phyloP scores from a whole-genome alignment of 2,797 vertebrate species.

The Ibycter americanus region DNA sequence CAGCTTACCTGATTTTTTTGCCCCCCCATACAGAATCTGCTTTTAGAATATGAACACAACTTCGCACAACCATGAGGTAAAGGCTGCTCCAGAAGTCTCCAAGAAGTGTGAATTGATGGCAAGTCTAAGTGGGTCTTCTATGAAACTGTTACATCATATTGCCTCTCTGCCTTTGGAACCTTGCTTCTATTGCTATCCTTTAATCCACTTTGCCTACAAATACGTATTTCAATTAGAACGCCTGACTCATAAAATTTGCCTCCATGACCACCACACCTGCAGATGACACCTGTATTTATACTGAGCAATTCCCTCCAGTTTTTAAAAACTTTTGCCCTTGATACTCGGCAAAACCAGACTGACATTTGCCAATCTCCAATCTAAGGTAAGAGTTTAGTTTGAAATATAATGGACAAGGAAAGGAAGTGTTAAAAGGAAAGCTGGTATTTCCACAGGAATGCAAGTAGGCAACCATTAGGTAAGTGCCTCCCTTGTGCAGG shows the following conservation, averaged over 20 bases:
- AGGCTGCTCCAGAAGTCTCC: background rate
- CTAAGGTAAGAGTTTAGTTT: background rate
- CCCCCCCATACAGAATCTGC: background rate
- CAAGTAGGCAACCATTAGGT: background rate
- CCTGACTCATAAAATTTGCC: background rate
- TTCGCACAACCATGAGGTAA: background rate
- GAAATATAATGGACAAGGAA: background rate
- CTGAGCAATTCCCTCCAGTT: background rate
- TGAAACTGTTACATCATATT: background rate
- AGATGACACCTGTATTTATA: background rate
- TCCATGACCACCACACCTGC: background rate
- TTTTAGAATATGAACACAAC: background rate
- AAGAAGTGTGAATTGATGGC: background rate
- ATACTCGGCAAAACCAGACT: background rate
- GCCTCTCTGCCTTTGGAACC: background rate
- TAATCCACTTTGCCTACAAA: background rate
- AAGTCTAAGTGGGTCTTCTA: background rate
- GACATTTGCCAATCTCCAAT: background rate
- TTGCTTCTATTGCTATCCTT: background rate
- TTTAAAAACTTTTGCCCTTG: background rate
- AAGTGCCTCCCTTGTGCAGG: background rate
- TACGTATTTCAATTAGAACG: background rate
- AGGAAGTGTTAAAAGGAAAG: background rate
- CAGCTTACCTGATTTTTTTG: slow-evolving; percentile 55
- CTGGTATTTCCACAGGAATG: background rate